A percentile compares a stretch with the other conserved stretches of the same genome.
These are phyloP conservation scores for Sicus ferrugineus DNA, from an alignment of 2,888 invertebrate species.

Conservation along the genomic window DNA sequence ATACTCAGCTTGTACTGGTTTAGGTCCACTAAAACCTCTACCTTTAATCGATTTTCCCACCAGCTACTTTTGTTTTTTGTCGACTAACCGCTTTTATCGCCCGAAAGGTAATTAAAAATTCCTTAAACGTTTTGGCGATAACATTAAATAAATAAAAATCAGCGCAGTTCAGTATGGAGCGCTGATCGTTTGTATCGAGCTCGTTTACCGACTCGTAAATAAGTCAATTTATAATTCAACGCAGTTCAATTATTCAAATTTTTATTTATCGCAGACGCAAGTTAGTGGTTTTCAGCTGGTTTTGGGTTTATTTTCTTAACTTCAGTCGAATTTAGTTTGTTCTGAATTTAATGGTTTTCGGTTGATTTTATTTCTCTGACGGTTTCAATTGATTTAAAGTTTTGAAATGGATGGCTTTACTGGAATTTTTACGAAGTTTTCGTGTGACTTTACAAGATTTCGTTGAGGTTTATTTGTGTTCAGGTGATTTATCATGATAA, in stretches of 20 bases:
- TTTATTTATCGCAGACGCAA: conserved; percentile 5
- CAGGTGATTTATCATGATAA: too few species aligned
- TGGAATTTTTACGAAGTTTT: not conserved
- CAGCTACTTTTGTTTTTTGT: conserved; percentile 6
- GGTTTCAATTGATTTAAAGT: too few species aligned
- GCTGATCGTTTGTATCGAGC: conserved; percentile 19
- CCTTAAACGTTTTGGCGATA: conserved; percentile 55
- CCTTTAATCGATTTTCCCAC: conserved; percentile 24
- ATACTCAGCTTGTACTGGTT: not conserved
- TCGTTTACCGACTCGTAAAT: conserved; percentile 27
- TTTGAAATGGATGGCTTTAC: too few species aligned
- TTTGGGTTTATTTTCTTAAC: not conserved
- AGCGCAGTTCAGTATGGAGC: conserved; percentile 12
- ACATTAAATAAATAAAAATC: conserved; percentile 51
- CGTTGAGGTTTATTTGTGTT: not conserved
- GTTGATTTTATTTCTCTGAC: not conserved
- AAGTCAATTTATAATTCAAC: conserved; percentile 25
- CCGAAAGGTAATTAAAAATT: conserved; percentile 45
- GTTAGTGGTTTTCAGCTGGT: not conserved
- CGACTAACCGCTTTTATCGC: not conserved
- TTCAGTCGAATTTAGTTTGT: not conserved
- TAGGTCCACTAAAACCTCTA: not conserved
- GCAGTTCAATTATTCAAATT: conserved; percentile 32
- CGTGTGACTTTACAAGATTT: not conserved
- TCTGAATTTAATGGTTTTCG: not conserved